These are phyloP conservation scores for Cottus gobio DNA, from an alignment of 2,113 vertebrate species.

Conservation along the genomic window DNA sequence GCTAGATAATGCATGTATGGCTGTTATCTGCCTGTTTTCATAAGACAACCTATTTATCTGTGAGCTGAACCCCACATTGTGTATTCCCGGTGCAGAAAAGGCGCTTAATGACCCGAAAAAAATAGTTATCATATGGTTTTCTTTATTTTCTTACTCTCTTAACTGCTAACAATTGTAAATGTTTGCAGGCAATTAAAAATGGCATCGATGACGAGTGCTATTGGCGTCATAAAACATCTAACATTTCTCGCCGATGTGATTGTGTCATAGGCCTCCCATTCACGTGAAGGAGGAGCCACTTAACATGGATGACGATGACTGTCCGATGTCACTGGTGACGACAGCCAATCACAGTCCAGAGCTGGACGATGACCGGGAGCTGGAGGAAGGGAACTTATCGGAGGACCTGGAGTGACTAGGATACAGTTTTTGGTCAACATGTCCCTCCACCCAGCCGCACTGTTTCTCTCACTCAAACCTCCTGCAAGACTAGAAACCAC, in stretches of 20 bases:
- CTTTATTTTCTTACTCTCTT: background rate
- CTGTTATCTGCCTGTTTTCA: constrained; percentile 33
- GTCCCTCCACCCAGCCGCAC: constrained; percentile 64
- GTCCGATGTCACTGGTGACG: constrained; percentile 99
- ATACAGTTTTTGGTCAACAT: constrained; percentile 81
- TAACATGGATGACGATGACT: constrained; percentile 98
- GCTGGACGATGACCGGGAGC: constrained; percentile 97
- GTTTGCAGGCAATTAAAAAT: constrained; percentile 20
- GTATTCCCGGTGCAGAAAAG: background rate
- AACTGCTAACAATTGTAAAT: background rate
- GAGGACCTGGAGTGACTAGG: constrained; percentile 96
- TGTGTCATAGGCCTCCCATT: constrained; percentile 89
- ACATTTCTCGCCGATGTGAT: constrained; percentile 44
- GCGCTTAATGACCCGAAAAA: background rate
- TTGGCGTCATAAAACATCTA: background rate
- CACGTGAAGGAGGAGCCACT: constrained; percentile 99
- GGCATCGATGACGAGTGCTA: background rate
- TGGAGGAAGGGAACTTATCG: constrained; percentile 99
- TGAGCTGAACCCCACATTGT: constrained; percentile 8
- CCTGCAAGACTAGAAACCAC: constrained; percentile 93
- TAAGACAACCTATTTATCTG: constrained; percentile 52
- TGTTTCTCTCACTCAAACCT: constrained; percentile 70
- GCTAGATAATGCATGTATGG: constrained; percentile 60
- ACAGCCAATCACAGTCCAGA: constrained; percentile 99
- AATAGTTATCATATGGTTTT: background rate